Conservation (phyloP, 2,797 vertebrate genomes). For the Clarias fuscus region DNA sequence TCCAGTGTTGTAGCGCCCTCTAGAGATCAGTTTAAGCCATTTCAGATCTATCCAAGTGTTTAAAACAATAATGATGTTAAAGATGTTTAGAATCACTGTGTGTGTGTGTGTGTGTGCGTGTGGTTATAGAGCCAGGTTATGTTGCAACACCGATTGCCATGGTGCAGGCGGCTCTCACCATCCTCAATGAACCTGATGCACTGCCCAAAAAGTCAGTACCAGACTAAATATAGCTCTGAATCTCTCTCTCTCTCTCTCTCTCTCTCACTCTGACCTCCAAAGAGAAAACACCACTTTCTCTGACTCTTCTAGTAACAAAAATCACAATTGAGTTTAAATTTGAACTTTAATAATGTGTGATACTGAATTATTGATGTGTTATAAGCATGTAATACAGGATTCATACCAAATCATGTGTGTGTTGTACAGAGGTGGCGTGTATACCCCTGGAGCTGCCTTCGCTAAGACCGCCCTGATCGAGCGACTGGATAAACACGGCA, state of each 20-base stretch:
- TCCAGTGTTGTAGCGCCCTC: neutral
- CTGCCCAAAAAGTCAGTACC: slow-evolving; percentile 85
- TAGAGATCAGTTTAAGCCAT: neutral
- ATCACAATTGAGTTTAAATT: neutral
- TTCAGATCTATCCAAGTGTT: neutral
- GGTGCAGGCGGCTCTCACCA: slow-evolving; percentile 89
- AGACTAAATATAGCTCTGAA: neutral
- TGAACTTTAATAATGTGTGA: neutral
- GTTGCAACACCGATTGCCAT: slow-evolving; percentile 88
- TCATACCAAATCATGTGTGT: neutral
- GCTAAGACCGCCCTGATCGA: slow-evolving; percentile 88
- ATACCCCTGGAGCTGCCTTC: slow-evolving; percentile 89
- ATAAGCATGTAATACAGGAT: neutral
- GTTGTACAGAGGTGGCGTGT: slow-evolving; percentile 88
- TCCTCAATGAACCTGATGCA: slow-evolving; percentile 82
- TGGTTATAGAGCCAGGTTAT: slow-evolving; percentile 82
- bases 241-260: neutral
- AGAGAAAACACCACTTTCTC: neutral
- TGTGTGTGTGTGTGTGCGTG: slow-evolving; percentile 28
- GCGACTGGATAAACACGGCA: slow-evolving; percentile 85
- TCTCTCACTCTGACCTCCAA: too few relatives aligned
- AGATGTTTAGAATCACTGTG: neutral
- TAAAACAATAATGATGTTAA: too few relatives aligned
- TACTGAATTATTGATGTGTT: neutral
- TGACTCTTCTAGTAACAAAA: neutral